Base-by-base conservation (phyloP, 1,140 invertebrate genomes). In the Drosophila takahashii region DNA sequence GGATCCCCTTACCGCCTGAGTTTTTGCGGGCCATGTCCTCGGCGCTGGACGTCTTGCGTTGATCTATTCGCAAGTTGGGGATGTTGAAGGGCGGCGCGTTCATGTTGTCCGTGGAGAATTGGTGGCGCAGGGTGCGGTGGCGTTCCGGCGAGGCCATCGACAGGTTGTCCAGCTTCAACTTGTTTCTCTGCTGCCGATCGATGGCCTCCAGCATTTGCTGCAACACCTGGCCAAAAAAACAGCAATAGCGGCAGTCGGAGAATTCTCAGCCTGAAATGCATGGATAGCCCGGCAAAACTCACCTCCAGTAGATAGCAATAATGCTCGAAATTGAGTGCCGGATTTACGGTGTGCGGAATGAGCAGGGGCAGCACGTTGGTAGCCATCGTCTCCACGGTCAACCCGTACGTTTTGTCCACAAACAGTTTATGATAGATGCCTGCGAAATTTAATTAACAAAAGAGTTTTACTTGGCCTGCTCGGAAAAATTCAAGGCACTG, bases 371-470 rank as follows among this genome's bases (percentile, higher is more conserved):
- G 97, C 34, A 99, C 97, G 89, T 97, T 95, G 0, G 97, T 98
- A 0, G 98, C 98, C 95, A 99, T 96, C 75, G 98, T 94, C 91
- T 97, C 98, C 10, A 98, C 96, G 1, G 96, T 97, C 42, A 99
- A 93, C 11, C 97, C 98, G 92, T 98, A 99, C 86, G 96, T 97
- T 91, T 97, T 98, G 92, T 99, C 98, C 84, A 95, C 95, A 67
- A 99, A 93, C 95, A 99, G 96, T 79, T 97, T 93, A 83, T 96
- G 96, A 93, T 99, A 99, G 92, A 99, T 97, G 93, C 96, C 98
- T 99, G 78, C 16, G 44, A 61, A 69, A 50, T 53, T 42, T 41
- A 76, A 56, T 51, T 18, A 75, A 48, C 32, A 64, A 13, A 52
- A 34, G 37, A 13, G 37, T 42, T 56, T 50, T 16, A 8, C 22